Conservation (phyloP, 2,113 vertebrate genomes). For the Mugil cephalus region DNA sequence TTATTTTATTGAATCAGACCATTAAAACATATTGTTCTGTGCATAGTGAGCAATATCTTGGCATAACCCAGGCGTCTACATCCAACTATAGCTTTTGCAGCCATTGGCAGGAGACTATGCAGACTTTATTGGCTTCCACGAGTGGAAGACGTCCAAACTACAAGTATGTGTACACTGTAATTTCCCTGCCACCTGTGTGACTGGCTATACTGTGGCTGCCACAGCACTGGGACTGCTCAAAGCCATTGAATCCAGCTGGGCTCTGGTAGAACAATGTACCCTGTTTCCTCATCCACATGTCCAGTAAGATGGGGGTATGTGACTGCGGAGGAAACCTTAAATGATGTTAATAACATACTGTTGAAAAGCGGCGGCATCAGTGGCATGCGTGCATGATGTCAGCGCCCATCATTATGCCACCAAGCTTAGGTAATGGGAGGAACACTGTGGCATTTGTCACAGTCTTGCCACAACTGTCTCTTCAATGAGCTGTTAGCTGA, state of each 20-base stretch:
- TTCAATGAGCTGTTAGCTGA: slow-evolving; percentile 34
- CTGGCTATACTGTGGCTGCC: slow-evolving; percentile 45
- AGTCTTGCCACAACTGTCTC: slow-evolving; percentile 16
- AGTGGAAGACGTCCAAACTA: slow-evolving; percentile 72
- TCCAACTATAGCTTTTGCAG: slow-evolving; percentile 78
- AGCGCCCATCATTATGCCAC: slow-evolving; percentile 49
- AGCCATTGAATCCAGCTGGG: slow-evolving; percentile 58
- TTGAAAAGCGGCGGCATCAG: slow-evolving; percentile 70
- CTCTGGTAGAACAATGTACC: slow-evolving; percentile 66
- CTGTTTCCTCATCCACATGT: slow-evolving; percentile 62
- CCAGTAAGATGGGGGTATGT: slow-evolving; percentile 14
- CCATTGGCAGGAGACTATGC: slow-evolving; percentile 55
- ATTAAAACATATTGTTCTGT: slow-evolving; percentile 63
- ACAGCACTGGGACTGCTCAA: slow-evolving; percentile 26
- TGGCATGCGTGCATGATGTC: slow-evolving; percentile 69
- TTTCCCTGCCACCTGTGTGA: slow-evolving; percentile 80
- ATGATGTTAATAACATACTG: slow-evolving; percentile 77
- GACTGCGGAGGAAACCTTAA: slow-evolving; percentile 62
- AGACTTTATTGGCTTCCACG: slow-evolving; percentile 73
- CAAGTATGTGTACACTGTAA: slow-evolving; percentile 70
- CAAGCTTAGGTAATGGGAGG: slow-evolving; percentile 62
- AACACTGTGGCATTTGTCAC: slow-evolving; percentile 34
- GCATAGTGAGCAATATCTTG: slow-evolving; percentile 65
- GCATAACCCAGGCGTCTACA: slow-evolving; percentile 41
- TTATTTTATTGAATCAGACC: slow-evolving; percentile 61